Evolutionary conservation across 1,140 invertebrate genomes (phyloP), one percentile per base, ranked within the genome.

Genomic region (Heliconius congener): DNA sequence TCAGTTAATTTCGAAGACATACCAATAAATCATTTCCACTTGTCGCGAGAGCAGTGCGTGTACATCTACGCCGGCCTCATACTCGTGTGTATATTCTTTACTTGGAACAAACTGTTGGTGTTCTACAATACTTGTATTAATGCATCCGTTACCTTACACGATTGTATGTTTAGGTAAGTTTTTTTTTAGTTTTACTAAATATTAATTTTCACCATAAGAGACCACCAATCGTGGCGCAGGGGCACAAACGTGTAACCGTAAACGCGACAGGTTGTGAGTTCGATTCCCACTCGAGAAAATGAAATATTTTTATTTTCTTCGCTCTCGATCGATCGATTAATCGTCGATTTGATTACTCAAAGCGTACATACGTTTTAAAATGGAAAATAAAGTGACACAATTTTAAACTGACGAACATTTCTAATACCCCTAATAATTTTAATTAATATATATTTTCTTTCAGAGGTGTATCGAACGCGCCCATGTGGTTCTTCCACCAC

Each of bases 81-180:
- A 0, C 88, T 89, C 0, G 81, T 95, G 19, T 92, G 91, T 72
- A 87, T 96, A 60, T 84, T 94, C 71, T 87, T 95, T 77, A 95
- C 93, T 19, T 93, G 93, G 90, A 93, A 90, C 78, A 94, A 95
- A 55, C 83, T 95, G 73, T 86, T 95, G 3, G 84, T 95, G 3
- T 98, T 98, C 90, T 98, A 98, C 90, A 93, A 95, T 71, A 96
- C 97, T 74, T 97, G 97, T 76, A 97, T 98, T 92, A 94, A 93
- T 70, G 96, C 97, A 0, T 98, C 97, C 0, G 95, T 96, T 23
- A 96, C 91, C 3, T 91, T 98, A 16, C 98, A 98, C 86, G 96
- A 98, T 85, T 94, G 86, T 9, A 98, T 98, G 97, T 98, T 98
- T 84, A 88, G 88, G 93, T 92, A 74, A 23, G 78, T 81, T 30